Base-by-base conservation (phyloP, 2,113 vertebrate genomes). In the Lonchura striata region DNA sequence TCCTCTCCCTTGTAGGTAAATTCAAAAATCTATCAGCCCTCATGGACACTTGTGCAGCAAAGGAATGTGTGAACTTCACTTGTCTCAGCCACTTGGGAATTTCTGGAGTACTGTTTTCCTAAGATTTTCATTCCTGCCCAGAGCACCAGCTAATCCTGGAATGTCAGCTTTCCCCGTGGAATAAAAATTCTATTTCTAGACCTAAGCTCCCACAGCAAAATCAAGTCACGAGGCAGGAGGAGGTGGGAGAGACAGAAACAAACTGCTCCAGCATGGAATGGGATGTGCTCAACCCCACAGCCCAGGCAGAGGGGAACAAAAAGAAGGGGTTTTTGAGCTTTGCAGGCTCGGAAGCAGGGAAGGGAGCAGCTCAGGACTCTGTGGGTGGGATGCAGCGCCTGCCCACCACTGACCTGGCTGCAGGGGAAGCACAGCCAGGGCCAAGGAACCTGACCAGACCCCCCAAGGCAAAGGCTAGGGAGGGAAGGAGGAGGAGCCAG, bases 171-270 rank as follows among this genome's bases (percentile, higher is more conserved):
- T 64, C 81, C 81, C 57, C 12, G 0, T 49, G 69, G 65, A 91
- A 91, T 31, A 71, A 84, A 66, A 75, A 19, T 63, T 70, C 92
- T 86, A 60, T 83, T 92, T 88, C 92, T 88, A 88, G 92, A 44
- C 52, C 33, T 35, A 35, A 72, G 35, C 59, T 70, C 75, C 75
- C 71, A 35, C 50, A 57, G 85, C 1, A 5, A 80, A 35, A 81
- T 30, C 46, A 33, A 88, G 82, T 66, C 30, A 10, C 33, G 15
- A 65, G 88, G 75, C 86, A 70, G 44, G 39, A 65, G 64, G 72
- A 87, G 9, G 5, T 35, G 72, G 33, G 59, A 91, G 61, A 82
- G 80, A 61, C 57, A 56, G 59, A 69, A 82, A 65, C 24, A 60
- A 95, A 83, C 12, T 23, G 14, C 15, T 13, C 39, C 56, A 23